Conservation (phyloP, 2,113 vertebrate species). For the Charina bottae region DNA sequence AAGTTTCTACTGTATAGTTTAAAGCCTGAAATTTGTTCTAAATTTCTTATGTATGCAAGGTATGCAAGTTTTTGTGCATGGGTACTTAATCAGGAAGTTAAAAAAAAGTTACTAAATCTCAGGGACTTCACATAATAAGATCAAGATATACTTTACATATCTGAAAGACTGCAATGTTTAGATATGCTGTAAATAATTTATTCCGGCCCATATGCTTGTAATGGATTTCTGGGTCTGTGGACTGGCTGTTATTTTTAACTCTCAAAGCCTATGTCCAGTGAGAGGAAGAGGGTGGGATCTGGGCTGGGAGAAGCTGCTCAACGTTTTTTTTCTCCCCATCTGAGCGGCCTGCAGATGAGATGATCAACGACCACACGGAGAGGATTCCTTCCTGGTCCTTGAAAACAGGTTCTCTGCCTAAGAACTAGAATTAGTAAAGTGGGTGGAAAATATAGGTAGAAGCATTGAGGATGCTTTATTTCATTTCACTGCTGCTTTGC, state of each 20-base stretch:
- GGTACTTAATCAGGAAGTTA: neutral
- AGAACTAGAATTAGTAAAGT: neutral
- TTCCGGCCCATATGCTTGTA: neutral
- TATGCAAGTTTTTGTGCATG: neutral
- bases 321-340: neutral
- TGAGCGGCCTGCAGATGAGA: neutral
- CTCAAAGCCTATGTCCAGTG: neutral
- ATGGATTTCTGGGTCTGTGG: neutral
- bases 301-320: neutral
- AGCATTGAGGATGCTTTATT: neutral
- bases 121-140: neutral
- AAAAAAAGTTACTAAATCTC: neutral
- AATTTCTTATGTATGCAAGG: neutral
- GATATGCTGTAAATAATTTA: neutral
- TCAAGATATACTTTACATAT: neutral
- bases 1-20: neutral
- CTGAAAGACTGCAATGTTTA: neutral
- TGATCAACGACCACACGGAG: too few species aligned
- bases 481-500: neutral
- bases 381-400: neutral
- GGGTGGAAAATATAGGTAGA: neutral
- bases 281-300: neutral
- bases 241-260: neutral
- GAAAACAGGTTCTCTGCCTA: neutral
- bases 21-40: neutral